Conservation (phyloP, 2,113 vertebrate genomes). For the Ammodytes marinus region DNA sequence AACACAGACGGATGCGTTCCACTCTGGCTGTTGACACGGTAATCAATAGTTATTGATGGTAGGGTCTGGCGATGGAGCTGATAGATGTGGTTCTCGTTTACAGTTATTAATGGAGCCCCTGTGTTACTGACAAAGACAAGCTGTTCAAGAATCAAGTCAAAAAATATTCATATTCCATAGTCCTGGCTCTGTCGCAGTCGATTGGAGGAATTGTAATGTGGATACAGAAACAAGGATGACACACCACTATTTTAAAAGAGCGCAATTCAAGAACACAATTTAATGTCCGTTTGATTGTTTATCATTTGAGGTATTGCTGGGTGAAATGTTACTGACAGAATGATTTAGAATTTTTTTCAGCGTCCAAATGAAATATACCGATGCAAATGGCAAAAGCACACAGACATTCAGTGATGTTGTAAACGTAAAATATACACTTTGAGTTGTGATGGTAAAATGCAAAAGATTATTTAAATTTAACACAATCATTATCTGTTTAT, state of each 20-base stretch:
- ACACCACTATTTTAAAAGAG: not conserved
- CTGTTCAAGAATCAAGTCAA: conserved; percentile 29
- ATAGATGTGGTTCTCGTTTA: conserved; percentile 59
- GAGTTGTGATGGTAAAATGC: not conserved
- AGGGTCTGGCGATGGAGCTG: conserved; percentile 18
- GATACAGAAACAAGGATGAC: conserved; percentile 10
- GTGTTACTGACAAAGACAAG: conserved; percentile 43
- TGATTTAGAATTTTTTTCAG: conserved; percentile 7
- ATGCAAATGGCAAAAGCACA: conserved; percentile 9
- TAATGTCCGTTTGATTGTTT: conserved; percentile 1
- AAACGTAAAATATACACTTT: not conserved
- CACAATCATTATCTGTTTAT: not conserved
- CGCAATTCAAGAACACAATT: conserved; percentile 7
- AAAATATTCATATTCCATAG: conserved; percentile 41
- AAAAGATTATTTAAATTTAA: conserved; percentile 3
- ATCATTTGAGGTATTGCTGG: conserved; percentile 6
- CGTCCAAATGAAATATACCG: conserved; percentile 3
- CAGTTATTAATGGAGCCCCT: conserved; percentile 54
- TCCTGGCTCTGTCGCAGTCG: conserved; percentile 1
- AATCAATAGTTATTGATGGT: conserved; percentile 68
- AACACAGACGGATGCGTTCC: conserved; percentile 41
- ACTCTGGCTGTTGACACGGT: conserved; percentile 24
- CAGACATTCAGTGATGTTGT: conserved; percentile 11
- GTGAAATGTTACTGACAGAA: conserved; percentile 9
- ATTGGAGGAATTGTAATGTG: not conserved